Evolutionary conservation across 2,888 invertebrate genomes (phyloP), one percentile per base, ranked within the genome.

Genomic region (Apoda limacodes): DNA sequence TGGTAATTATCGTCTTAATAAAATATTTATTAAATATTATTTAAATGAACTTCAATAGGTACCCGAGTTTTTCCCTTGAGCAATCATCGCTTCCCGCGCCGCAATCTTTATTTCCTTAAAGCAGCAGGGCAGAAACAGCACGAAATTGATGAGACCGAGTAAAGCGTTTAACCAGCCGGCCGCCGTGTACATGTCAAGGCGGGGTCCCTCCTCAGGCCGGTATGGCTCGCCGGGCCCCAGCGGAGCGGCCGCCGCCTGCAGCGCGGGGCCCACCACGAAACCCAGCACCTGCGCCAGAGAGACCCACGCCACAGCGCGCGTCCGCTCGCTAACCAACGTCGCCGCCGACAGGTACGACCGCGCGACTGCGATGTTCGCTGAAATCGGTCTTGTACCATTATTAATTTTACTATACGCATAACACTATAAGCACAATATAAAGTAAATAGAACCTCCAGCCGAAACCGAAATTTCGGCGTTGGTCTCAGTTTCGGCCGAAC

Each of bases 141-240:
- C 49, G 34, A 92, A 83, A 70, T 93, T 93, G 24, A 88, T 35
- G 5, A 89, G 48, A 9, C 91, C 89, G 51, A 93, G 81, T 13
- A 88, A 40, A 2, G 89, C 91, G 63, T 93, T 93, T 48, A 92
- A 86, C 93, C 93, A 93, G 4, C 92, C 93, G 3, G 90, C 84
- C 6, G 92, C 90, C 1, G 93, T 93, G 72, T 90, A 94, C 93
- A 94, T 93, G 65, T 93, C 90, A 24, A 93, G 70, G 25, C 86
- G 83, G 7, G 83, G 60, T n/a, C 83, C 59, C 65, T 1, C 90
- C 90, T 10, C 52, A 9, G 60, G 50, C 6, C 55, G 37, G 50
- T 70, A 70, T 13, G 66, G 52, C 7, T 38, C 47, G 9, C 85
- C 72, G 26, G 86, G 82, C 2, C 92, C 92, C 19, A 93, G 69